Evolutionary conservation across 30 jellyfish, hydroid and myxozoan genomes (phyloP), one percentile per base, ranked within the genome.

Genomic region (Cassiopea andromeda): DNA sequence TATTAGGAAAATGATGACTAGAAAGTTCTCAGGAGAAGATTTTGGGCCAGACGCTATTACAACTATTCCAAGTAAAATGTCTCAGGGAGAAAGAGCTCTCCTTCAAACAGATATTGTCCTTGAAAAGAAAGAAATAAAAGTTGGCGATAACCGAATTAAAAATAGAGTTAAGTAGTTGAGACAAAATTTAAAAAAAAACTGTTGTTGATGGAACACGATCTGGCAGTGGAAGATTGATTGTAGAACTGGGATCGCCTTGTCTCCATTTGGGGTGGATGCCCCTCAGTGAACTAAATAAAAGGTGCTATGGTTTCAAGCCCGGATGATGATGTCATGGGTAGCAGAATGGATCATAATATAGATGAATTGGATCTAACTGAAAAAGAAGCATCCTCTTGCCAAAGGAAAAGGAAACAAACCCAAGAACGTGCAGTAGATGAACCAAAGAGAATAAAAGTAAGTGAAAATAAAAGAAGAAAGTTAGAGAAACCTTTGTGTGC

Each of bases 201-300:
- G 82, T 88, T 45, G 85, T 77, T 6, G 95, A 88, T 66, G 95
- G 95, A 50, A 81, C 83, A 18, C 44, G 81, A 38, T 73, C 89
- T 18, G 93, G 80, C 67, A 85, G 79, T 50, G 93, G 89, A 73
- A 85, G 76, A 74, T 17, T 71, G 50, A 66, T 45, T 46, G 17
- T 64, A 13, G 91, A 85, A 85, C 47, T 83, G 86, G 92, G 92
- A 83, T 49, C 57, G 17, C 75, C 89, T 83, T 46, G 80, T 57
- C 54, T 16, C 46, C 72, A 67, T 83, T 15, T 67, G 92, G 92
- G 92, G 92, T 57, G 85, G 85, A 83, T 83, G 83, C 45, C 92
- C 86, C 15, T 67, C 92, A 13, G 81, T 71, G 45, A 72, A 15
- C 68, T 2, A 44, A 7, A 73, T 84, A 7, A 54, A 18, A 57